Conservation (phyloP, 1,140 invertebrate genomes). For the Ostrea edulis region DNA sequence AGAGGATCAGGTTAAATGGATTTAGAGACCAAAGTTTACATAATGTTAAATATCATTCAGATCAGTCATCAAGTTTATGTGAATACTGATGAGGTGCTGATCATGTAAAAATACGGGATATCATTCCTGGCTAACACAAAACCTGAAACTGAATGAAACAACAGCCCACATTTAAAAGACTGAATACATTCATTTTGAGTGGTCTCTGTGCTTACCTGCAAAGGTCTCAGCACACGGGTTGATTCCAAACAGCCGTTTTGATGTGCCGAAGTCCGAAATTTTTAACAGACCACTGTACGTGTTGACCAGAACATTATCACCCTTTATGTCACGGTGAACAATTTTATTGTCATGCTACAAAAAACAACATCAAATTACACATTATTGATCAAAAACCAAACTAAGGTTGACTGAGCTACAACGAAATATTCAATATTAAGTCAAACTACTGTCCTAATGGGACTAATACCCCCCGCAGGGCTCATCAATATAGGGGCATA, state of each 20-base stretch:
- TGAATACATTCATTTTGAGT: neutral
- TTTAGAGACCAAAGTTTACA: too few relatives aligned
- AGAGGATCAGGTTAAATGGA: too few relatives aligned
- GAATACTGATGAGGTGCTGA: too few relatives aligned
- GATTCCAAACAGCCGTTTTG: constrained; percentile 95
- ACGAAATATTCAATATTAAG: too few relatives aligned
- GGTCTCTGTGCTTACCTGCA: constrained; percentile 83
- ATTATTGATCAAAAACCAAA: neutral
- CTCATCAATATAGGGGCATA: too few relatives aligned
- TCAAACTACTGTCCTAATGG: too few relatives aligned
- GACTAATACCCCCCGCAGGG: too few relatives aligned
- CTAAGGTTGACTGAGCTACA: neutral
- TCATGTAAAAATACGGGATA: too few relatives aligned
- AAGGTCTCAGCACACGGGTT: constrained; percentile 97
- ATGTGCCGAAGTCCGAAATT: constrained; percentile 99
- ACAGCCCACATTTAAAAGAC: neutral
- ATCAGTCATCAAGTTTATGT: too few relatives aligned
- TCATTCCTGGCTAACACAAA: too few relatives aligned
- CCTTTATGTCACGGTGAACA: constrained; percentile 96
- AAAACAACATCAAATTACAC: neutral
- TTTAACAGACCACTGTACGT: constrained; percentile 99
- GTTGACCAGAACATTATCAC: constrained; percentile 94
- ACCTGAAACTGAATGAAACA: neutral
- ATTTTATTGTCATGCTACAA: constrained; percentile 96
- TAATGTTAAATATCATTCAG: too few relatives aligned